Conservation (phyloP, 2,113 vertebrate species). For the Aptenodytes patagonicus region DNA sequence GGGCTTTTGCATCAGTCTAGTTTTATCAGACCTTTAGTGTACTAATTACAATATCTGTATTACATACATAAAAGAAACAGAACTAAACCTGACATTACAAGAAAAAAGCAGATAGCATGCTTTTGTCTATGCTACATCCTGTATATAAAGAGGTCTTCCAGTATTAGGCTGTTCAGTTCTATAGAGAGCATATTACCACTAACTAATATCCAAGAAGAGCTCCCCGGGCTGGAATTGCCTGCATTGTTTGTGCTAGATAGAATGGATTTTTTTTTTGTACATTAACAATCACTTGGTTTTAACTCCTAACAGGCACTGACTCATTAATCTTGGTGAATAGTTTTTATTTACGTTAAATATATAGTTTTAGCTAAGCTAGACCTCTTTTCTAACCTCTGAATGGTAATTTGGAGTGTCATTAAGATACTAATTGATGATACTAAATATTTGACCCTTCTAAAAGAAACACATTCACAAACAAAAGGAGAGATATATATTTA, state of each 20-base stretch:
- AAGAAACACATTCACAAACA: not conserved
- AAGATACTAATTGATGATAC: not conserved
- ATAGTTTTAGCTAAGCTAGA: not conserved
- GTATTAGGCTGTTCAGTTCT: not conserved
- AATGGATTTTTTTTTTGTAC: not conserved
- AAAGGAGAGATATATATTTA: not conserved
- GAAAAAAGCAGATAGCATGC: not conserved
- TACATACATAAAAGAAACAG: not conserved
- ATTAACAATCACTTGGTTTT: conserved; percentile 35
- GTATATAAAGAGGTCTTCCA: not conserved
- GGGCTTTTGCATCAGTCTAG: not conserved
- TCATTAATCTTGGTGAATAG: not conserved
- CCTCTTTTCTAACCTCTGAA: not conserved
- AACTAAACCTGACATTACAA: not conserved
- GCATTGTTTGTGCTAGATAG: not conserved
- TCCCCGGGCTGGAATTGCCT: conserved; percentile 10
- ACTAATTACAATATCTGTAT: not conserved
- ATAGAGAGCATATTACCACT: not conserved
- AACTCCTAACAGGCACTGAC: not conserved
- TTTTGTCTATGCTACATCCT: conserved; percentile 31
- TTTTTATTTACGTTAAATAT: not conserved
- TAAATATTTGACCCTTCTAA: not conserved
- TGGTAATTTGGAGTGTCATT: not conserved
- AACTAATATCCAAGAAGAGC: conserved; percentile 27
- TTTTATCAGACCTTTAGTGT: not conserved